Evolutionary conservation across 2,888 invertebrate species (phyloP).

Genomic region (Scaptomyza tumidula): DNA sequence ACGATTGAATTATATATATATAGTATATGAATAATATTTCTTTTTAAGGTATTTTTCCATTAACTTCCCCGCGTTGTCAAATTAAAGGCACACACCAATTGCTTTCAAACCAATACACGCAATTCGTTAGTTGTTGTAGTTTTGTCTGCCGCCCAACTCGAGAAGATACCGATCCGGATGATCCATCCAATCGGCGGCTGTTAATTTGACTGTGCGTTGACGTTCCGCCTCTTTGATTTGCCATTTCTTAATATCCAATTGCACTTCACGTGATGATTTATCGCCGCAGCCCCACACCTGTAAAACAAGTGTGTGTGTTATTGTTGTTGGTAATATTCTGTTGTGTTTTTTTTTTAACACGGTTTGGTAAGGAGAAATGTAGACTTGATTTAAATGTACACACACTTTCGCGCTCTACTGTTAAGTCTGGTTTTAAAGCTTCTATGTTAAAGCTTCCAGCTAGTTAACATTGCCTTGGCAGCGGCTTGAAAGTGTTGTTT

Average conservation of each 20-base stretch:
- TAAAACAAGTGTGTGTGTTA: slow-evolving; percentile 30
- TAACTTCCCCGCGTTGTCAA: slow-evolving; percentile 35
- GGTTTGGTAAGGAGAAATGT: slow-evolving; percentile 54
- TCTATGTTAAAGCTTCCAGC: slow-evolving; percentile 4
- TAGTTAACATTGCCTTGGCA: slow-evolving; percentile 21
- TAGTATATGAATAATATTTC: not conserved
- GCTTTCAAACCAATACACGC: slow-evolving; percentile 57
- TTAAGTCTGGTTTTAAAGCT: slow-evolving; percentile 7
- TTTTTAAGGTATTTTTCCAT: slow-evolving; percentile 41
- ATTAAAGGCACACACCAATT: slow-evolving; percentile 52
- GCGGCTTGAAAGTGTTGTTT: slow-evolving; percentile 36
- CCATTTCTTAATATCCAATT: slow-evolving; percentile 95
- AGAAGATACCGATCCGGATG: slow-evolving; percentile 97
- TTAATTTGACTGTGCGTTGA: slow-evolving; percentile 93
- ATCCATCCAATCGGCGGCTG: slow-evolving; percentile 96
- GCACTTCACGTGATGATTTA: slow-evolving; percentile 90
- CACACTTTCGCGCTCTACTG: slow-evolving; percentile 36
- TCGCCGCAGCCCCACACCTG: slow-evolving; percentile 96
- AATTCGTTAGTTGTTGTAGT: slow-evolving; percentile 88
- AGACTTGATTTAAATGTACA: slow-evolving; percentile 66
- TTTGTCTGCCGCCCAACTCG: slow-evolving; percentile 93
- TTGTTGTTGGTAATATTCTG: slow-evolving; percentile 69
- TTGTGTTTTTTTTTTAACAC: slow-evolving; percentile 37
- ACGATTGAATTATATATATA: slow-evolving; percentile 31
- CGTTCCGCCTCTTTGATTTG: slow-evolving; percentile 95